Base-by-base conservation (phyloP, 30 jellyfish, hydroid and myxozoan species). In the Nemopilema nomurai region DNA sequence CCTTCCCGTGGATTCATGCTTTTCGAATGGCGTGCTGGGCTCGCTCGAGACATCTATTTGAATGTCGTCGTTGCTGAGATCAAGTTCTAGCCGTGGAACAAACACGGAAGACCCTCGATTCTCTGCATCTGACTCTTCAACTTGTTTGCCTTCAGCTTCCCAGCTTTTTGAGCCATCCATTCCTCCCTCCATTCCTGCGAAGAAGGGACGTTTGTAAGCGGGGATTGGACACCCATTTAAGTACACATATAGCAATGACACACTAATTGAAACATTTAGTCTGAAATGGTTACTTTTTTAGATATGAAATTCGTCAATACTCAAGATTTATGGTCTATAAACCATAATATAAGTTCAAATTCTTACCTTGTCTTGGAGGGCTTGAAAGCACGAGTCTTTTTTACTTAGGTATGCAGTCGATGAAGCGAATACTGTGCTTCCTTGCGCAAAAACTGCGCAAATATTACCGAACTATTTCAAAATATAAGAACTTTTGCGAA, bases 81-180 rank as follows among this genome's bases (percentile, higher is more conserved):
- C 89, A 18, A 80, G 82, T 1, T 80, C 89, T 64, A 80, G 51
- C 18, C 89, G 82, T 8, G 89, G 89, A 25, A 79, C 71, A 62
- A 79, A 67, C 50, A 66, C 64, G 57, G 13, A 41, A 41, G 57
- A 41, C 57, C 57, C 57, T 41, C 13, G 57, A 41, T 3, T 41
- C 57, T 6, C 9, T 41, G 57, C 57, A 41, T 41, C 13, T 13
- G 57, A 41, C 57, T 41, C 9, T 41, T 41, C 57, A 41, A 13
- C 13, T 13, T 41, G 57, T 3, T 41, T 41, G 57, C 13, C 57
- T 41, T 41, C 9, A 13, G 9, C 13, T 41, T 41, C 9, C 9
- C 57, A 6, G 13, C 57, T 41, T 41, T 13, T 41, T 41, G 6
- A 6, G 57, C 57, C 57, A 13, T 41, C 13, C 13, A 6, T 41